phyloP scores from a whole-genome alignment of 2,888 invertebrate genomes.

The Gryllus longicercus region DNA sequence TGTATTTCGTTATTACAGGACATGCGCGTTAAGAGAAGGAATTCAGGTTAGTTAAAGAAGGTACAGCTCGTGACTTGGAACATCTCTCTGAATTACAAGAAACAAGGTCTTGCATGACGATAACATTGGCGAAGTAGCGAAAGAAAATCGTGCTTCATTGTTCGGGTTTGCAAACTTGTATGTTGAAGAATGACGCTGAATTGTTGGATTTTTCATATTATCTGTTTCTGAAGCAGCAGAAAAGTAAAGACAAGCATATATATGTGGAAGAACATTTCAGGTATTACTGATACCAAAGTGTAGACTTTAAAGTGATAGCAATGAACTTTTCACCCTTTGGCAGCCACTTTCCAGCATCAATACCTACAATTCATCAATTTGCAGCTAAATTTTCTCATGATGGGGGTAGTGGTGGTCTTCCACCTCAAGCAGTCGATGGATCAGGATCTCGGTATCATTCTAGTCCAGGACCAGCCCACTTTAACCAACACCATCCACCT shows the following conservation, averaged over 20 bases:
- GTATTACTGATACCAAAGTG: constrained; percentile 8
- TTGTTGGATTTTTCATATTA: not conserved
- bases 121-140: not conserved
- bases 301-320: constrained; percentile 7
- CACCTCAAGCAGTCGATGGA: constrained; percentile 37
- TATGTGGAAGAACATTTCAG: constrained; percentile 7
- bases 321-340: constrained; percentile 89
- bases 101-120: not conserved
- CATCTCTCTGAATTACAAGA: not conserved
- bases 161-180: not conserved
- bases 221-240: not conserved
- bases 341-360: constrained; percentile 71
- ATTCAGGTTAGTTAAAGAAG: not conserved
- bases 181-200: not conserved
- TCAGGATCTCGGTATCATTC: constrained; percentile 37
- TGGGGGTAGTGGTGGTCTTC: constrained; percentile 38
- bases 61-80: not conserved
- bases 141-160: not conserved
- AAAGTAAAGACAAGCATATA: not conserved
- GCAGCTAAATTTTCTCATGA: constrained; percentile 64
- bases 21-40: constrained; percentile 1
- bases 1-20: not conserved
- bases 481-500: constrained; percentile 54
- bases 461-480: constrained; percentile 46
- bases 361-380: constrained; percentile 80